Conservation (phyloP, 2,888 invertebrate genomes). For the Leptinotarsa haldemani region DNA sequence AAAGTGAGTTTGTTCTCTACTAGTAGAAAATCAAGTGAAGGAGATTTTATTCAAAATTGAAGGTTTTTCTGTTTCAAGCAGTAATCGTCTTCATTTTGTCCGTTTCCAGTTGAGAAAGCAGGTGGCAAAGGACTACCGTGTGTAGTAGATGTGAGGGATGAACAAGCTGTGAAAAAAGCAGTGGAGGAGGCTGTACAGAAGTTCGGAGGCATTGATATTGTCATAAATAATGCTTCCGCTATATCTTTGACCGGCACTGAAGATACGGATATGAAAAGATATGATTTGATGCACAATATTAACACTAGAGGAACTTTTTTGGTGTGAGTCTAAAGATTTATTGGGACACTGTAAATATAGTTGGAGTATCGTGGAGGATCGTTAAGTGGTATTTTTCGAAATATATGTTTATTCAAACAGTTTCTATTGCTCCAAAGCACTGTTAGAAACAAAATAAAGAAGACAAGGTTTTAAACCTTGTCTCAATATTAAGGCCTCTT, state of each 20-base stretch:
- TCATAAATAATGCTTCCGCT: slow-evolving; percentile 96
- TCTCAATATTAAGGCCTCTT: no score
- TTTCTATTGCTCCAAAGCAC: no score
- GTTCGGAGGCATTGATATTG: slow-evolving; percentile 96
- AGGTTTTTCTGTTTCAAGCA: no score
- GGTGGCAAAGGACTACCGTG: slow-evolving; percentile 90
- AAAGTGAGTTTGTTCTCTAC: slow-evolving; percentile 70
- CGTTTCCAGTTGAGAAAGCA: slow-evolving; percentile 79
- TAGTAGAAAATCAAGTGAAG: neutral
- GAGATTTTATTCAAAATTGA: no score
- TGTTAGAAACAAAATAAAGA: no score
- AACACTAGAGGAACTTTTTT: slow-evolving; percentile 96
- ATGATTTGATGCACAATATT: slow-evolving; percentile 95
- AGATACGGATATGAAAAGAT: slow-evolving; percentile 93
- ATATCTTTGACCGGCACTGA: slow-evolving; percentile 86
- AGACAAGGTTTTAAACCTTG: no score
- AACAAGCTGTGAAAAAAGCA: slow-evolving; percentile 78
- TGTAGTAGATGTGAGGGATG: slow-evolving; percentile 88
- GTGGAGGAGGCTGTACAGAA: slow-evolving; percentile 80
- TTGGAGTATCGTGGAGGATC: no score
- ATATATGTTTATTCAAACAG: no score
- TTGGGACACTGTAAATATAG: no score
- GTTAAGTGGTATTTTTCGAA: no score
- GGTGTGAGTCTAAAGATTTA: slow-evolving; percentile 73
- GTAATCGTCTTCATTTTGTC: slow-evolving; percentile 17